Conservation (phyloP, 23 tunicate genomes). For the Botrylloides violaceus region DNA sequence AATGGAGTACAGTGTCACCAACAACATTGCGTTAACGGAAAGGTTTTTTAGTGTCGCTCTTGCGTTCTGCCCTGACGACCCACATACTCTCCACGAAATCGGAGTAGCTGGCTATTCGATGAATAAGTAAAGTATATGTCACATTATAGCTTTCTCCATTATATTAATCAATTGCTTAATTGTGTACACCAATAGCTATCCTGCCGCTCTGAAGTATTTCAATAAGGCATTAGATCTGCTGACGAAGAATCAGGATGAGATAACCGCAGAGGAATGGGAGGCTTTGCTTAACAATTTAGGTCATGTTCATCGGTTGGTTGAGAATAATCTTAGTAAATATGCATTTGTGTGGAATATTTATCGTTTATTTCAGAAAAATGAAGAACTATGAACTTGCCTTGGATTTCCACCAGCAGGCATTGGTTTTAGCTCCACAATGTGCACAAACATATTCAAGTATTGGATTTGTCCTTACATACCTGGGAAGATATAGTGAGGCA, state of each 20-base stretch:
- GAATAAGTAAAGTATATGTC: conserved; percentile 32
- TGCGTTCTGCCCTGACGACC: conserved; percentile 72
- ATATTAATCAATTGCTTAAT: not conserved
- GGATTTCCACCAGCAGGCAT: conserved; percentile 63
- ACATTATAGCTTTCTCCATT: not conserved
- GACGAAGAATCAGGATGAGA: conserved; percentile 40
- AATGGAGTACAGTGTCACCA: conserved; percentile 92
- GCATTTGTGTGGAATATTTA: not conserved
- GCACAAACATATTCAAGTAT: conserved; percentile 82
- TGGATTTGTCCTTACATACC: conserved; percentile 57
- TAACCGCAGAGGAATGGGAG: conserved; percentile 67
- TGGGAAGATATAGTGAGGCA: conserved; percentile 69
- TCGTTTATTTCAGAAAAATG: conserved; percentile 33
- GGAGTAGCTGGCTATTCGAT: conserved; percentile 60
- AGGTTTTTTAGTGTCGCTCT: conserved; percentile 66
- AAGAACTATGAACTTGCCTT: conserved; percentile 47
- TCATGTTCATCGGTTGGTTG: conserved; percentile 55
- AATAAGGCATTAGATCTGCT: conserved; percentile 51
- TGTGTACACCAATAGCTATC: conserved; percentile 48
- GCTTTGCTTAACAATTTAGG: conserved; percentile 83
- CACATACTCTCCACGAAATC: conserved; percentile 82
- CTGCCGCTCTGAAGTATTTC: conserved; percentile 62
- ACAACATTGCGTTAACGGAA: conserved; percentile 80
- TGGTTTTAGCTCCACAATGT: conserved; percentile 63
- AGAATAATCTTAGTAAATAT: not conserved